Base-by-base conservation (phyloP, 2,797 vertebrate species). In the Sebastes baramenuke region DNA sequence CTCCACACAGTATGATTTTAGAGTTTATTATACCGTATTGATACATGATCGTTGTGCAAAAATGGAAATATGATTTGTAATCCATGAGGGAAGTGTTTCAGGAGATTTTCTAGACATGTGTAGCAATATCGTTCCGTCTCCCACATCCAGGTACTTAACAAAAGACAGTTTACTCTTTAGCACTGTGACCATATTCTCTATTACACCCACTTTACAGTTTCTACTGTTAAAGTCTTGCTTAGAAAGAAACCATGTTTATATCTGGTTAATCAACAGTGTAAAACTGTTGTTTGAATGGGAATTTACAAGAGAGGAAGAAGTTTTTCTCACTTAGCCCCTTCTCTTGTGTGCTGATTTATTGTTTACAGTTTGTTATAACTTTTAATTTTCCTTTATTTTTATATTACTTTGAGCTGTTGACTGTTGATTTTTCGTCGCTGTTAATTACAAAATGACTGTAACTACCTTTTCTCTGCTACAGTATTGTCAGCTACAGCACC, bases 361-460 rank as follows among this genome's bases (percentile, higher is more conserved):
- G 65, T 91, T 88, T 84, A 86, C 81, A 84, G 22, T 58, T 75
- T 49, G 20, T 65, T 58, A 8, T 54, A 18, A 29, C 13, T 66
- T 54, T 80, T 55, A 20, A 32, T 60, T 49, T 29, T 25, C 10
- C 3, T 69, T 38, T 34, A 3, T 52, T 54, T 55, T 74, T 9
- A 8, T 20, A 67, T 75, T n/a, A 36, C 9, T 34, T 38, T 52
- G 13, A 79, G 52, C 55, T 69, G 58, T 81, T 85, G 80, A 76
- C 71, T 61, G 27, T 14, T 49, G 46, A 49, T 7, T 55, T 32
- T 4, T 60, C 1, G 24, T 49, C 42, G 16, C 56, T 62, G 11
- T 76, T 16, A 24, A n/a, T 46, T 52, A 18, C 6, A 49, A 20
- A 65, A 22, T 56, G 7, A 49, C 49, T n/a, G 49, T 6, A 2